These are phyloP conservation scores for Sebastes minor DNA, from an alignment of 2,797 vertebrate genomes.

Conservation along the genomic window DNA sequence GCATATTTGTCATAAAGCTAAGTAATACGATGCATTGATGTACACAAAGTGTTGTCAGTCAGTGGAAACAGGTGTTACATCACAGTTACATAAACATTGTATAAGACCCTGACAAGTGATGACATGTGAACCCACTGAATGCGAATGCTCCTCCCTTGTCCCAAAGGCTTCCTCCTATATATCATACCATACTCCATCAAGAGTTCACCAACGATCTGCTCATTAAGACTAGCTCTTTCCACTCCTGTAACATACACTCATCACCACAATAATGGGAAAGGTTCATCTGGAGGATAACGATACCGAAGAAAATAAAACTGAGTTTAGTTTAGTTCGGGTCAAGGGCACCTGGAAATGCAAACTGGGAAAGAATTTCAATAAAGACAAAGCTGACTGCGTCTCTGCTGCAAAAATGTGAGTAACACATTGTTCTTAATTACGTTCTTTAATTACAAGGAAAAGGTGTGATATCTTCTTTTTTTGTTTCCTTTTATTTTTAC, in stretches of 20 bases:
- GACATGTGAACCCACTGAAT: conserved; percentile 4
- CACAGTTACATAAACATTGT: conserved; percentile 21
- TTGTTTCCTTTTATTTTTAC: not conserved
- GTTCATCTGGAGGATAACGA: conserved; percentile 11
- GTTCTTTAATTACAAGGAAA: not conserved
- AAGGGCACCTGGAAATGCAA: conserved; percentile 82
- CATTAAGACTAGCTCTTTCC: not conserved
- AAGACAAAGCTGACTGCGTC: conserved; percentile 51
- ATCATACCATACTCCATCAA: conserved; percentile 5
- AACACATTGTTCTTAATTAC: not conserved
- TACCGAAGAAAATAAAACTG: conserved; percentile 60
- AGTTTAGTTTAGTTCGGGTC: conserved; percentile 81
- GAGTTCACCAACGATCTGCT: not conserved
- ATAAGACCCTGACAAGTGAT: not conserved
- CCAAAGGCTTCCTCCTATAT: not conserved
- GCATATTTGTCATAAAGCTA: not conserved
- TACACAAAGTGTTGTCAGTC: not conserved
- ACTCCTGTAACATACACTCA: not conserved
- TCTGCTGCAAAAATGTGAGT: conserved; percentile 88
- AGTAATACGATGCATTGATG: not conserved
- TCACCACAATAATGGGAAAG: conserved; percentile 41
- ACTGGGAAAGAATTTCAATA: conserved; percentile 49
- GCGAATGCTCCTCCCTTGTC: conserved; percentile 49
- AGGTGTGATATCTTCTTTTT: not conserved
- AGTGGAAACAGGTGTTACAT: not conserved